Evolutionary conservation across 1,140 invertebrate species (phyloP).

Genomic region (Drosophila bocki): DNA sequence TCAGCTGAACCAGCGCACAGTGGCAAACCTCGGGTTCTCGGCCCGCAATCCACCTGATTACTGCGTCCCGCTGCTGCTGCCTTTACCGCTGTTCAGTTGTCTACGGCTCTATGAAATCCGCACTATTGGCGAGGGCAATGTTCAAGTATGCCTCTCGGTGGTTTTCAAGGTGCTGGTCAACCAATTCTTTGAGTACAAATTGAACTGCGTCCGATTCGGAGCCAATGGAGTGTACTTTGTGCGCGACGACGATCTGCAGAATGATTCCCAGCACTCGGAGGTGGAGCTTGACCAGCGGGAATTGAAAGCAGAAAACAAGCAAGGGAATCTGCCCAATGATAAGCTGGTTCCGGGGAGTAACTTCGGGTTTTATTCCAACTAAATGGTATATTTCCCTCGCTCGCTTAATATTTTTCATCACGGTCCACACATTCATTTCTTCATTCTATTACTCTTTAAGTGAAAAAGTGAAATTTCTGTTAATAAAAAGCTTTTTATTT

Average conservation of each 20-base stretch:
- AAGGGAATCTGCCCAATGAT: slow-evolving; percentile 20
- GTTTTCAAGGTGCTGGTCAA: slow-evolving; percentile 57
- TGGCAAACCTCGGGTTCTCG: slow-evolving; percentile 52
- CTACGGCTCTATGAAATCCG: slow-evolving; percentile 57
- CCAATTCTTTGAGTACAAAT: slow-evolving; percentile 60
- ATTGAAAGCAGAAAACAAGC: background rate
- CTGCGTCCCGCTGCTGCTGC: slow-evolving; percentile 57
- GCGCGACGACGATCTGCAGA: slow-evolving; percentile 8
- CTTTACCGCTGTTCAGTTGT: slow-evolving; percentile 55
- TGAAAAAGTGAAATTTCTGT: slow-evolving; percentile 76
- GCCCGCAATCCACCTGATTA: slow-evolving; percentile 56
- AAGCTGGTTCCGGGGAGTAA: slow-evolving; percentile 21
- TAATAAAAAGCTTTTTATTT: slow-evolving; percentile 73
- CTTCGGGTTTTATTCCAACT: slow-evolving; percentile 11
- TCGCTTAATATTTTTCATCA: slow-evolving; percentile 18
- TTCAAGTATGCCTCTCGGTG: slow-evolving; percentile 57
- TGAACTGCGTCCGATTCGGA: slow-evolving; percentile 61
- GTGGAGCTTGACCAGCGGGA: background rate
- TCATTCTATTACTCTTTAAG: slow-evolving; percentile 52
- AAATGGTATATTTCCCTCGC: slow-evolving; percentile 5
- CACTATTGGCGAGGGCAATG: slow-evolving; percentile 31
- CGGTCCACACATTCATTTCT: slow-evolving; percentile 25
- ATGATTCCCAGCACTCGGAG: background rate
- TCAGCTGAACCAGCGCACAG: slow-evolving; percentile 40
- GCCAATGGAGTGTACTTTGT: slow-evolving; percentile 46